These are phyloP conservation scores for Phthorimaea operculella DNA, from an alignment of 1,140 invertebrate species.

Conservation along the genomic window DNA sequence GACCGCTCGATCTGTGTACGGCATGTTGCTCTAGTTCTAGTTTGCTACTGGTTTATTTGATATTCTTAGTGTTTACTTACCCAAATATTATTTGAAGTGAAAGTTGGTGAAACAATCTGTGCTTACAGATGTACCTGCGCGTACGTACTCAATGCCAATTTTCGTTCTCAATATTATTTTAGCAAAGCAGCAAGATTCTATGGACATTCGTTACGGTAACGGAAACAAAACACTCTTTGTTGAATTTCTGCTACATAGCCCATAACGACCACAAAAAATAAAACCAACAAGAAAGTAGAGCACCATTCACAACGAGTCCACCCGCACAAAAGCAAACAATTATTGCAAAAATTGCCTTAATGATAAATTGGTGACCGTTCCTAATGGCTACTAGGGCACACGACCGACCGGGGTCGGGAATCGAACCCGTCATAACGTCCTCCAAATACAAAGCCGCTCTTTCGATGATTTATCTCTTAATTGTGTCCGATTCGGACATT, in stretches of 20 bases:
- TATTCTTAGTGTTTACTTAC: not conserved
- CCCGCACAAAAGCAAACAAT: slow-evolving; percentile 49
- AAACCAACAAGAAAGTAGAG: slow-evolving; percentile 33
- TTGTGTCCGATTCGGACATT: slow-evolving; percentile 31
- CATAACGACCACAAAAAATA: no score
- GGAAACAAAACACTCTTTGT: no score
- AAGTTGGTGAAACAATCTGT: no score
- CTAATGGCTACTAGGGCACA: slow-evolving; percentile 49
- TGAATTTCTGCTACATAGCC: no score
- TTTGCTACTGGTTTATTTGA: not conserved
- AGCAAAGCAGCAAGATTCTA: no score
- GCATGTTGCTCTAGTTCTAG: slow-evolving; percentile 42
- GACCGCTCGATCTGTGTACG: slow-evolving; percentile 29
- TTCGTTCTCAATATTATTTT: no score
- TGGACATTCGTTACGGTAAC: no score
- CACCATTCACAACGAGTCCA: slow-evolving; percentile 21
- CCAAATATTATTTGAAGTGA: not conserved
- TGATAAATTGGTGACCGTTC: slow-evolving; percentile 66
- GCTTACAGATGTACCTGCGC: no score
- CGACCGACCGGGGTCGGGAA: slow-evolving; percentile 37
- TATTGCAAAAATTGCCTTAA: slow-evolving; percentile 67
- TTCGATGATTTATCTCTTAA: slow-evolving; percentile 64
- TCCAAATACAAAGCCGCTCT: slow-evolving; percentile 50
- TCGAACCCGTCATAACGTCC: slow-evolving; percentile 58
- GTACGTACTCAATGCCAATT: no score